These are phyloP conservation scores for Popillia japonica DNA, from an alignment of 1,140 invertebrate genomes.

Conservation along the genomic window DNA sequence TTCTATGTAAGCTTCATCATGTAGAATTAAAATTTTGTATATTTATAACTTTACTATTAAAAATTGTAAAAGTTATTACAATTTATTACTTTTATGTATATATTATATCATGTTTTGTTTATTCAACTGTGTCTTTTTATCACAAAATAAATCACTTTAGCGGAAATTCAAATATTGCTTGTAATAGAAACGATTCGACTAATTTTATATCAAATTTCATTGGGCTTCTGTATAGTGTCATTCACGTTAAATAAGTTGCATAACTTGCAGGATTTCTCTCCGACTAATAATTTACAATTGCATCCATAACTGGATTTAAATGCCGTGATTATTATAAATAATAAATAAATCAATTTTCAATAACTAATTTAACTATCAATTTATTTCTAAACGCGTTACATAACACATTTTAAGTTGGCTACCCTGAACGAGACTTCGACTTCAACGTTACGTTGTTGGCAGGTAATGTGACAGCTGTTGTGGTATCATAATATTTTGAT, in stretches of 20 bases:
- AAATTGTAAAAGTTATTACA: not conserved
- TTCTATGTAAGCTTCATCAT: conserved; percentile 4
- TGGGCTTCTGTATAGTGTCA: too few species aligned
- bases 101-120: not conserved
- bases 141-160: not conserved
- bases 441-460: not conserved
- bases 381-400: too few species aligned
- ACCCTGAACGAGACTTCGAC: not conserved
- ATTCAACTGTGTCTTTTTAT: not conserved
- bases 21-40: conserved; percentile 32
- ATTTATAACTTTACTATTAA: conserved; percentile 34
- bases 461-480: not conserved
- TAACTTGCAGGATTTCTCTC: too few species aligned
- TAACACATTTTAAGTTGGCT: not conserved
- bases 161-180: not conserved
- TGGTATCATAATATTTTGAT: not conserved
- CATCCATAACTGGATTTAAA: too few species aligned
- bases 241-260: too few species aligned
- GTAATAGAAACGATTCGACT: too few species aligned
- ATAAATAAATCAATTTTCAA: too few species aligned
- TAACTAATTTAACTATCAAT: too few species aligned
- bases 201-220: too few species aligned
- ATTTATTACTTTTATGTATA: not conserved
- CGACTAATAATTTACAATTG: too few species aligned
- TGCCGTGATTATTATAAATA: too few species aligned